Evolutionary conservation across 1,140 invertebrate species (phyloP).

Genomic region (Pentalonia nigronervosa): DNA sequence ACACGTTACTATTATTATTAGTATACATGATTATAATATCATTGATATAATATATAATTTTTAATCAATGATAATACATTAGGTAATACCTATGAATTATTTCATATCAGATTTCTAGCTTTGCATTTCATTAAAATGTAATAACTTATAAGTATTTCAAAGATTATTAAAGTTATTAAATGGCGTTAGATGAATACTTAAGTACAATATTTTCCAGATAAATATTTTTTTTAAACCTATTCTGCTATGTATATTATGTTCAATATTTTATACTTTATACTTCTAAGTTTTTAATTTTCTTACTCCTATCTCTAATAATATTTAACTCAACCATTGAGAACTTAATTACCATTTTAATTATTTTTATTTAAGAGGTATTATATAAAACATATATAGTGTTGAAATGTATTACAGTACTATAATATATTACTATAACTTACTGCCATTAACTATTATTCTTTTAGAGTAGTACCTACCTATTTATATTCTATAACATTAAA

Average conservation of each 20-base stretch:
- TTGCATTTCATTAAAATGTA: not conserved
- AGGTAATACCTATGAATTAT: too few species aligned
- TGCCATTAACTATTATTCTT: too few species aligned
- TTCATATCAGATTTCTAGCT: not conserved
- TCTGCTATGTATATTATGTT: not conserved
- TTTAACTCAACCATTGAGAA: too few species aligned
- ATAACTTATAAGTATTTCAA: not conserved
- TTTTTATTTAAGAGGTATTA: too few species aligned
- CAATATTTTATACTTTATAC: not conserved
- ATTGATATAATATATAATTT: too few species aligned
- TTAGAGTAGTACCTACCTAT: not conserved
- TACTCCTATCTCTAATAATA: not conserved
- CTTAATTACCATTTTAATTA: too few species aligned
- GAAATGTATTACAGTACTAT: too few species aligned
- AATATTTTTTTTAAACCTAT: not conserved
- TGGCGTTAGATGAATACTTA: not conserved
- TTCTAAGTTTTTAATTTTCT: not conserved
- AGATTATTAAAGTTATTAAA: not conserved
- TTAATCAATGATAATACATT: not conserved
- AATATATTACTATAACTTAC: too few species aligned
- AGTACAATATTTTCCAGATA: not conserved
- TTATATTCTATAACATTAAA: not conserved
- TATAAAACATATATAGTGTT: too few species aligned
- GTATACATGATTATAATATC: not conserved
- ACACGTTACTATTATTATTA: not conserved